phyloP scores from a whole-genome alignment of 2,797 vertebrate genomes.

The Pseudomugil tenellus region DNA sequence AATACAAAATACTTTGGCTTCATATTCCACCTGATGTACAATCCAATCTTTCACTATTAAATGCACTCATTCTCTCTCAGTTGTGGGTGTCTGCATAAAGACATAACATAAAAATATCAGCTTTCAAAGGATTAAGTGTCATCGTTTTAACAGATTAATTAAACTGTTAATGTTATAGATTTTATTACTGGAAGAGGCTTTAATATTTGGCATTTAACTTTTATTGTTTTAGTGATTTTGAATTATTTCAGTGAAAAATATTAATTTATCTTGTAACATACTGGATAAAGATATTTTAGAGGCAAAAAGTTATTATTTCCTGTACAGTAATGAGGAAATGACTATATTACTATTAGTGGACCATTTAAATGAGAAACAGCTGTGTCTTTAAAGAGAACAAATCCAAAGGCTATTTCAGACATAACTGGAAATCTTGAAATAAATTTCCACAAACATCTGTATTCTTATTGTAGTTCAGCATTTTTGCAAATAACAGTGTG shows the following conservation, averaged over 20 bases:
- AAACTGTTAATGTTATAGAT: not conserved
- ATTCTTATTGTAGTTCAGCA: not conserved
- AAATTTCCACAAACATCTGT: not conserved
- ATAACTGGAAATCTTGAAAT: not conserved
- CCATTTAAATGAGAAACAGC: constrained; percentile 7
- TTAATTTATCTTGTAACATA: not conserved
- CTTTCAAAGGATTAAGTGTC: not conserved
- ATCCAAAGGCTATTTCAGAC: not conserved
- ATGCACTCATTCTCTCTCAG: not conserved
- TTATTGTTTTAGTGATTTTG: not conserved
- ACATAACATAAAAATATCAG: not conserved
- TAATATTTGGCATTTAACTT: not conserved
- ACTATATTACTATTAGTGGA: not conserved
- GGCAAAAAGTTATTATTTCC: not conserved
- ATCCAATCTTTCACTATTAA: not conserved
- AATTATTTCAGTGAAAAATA: not conserved
- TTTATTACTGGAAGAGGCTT: not conserved
- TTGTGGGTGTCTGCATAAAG: not conserved
- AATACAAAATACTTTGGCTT: not conserved
- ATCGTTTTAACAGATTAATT: not conserved
- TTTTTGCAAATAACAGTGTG: not conserved
- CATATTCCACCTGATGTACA: not conserved
- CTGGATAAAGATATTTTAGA: not conserved
- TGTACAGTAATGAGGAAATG: not conserved
- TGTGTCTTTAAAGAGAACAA: constrained; percentile 7